Evolutionary conservation across 2,888 invertebrate species (phyloP), one percentile per base, ranked within the genome.

Genomic region (Ochropleura leucogaster): DNA sequence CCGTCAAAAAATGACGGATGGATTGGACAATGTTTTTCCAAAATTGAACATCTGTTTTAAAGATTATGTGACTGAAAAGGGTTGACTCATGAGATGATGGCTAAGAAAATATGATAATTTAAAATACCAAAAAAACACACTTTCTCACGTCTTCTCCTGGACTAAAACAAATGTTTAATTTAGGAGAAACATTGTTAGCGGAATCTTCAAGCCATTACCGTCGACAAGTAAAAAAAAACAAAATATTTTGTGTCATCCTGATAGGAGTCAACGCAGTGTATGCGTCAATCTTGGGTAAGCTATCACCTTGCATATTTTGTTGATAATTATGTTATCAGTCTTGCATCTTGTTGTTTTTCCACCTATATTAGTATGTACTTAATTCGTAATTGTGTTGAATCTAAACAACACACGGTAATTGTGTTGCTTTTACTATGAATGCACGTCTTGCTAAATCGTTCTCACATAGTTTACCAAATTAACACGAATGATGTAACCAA

Each of bases 191-290:
- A 49, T 40, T 8, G 12, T n/a, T 42, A 53, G 53, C 12, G n/a
- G 18, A 44, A 44, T 60, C 20, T 69, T 60, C 46, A 47, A 66
- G 2, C 10, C 16, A 60, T 62, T 47, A 69, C 5, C 3, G 42
- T 14, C 4, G 63, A 62, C 46, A 14, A 53, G 18, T 70, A 55
- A 49, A 66, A 75, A 77, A 66, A 51, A 66, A n/a, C 40, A 18
- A 57, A 12, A 2, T 20, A 2, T 20, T 65, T 47, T 20, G 14
- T 30, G 57, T 44, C 47, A 40, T 44, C 20, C n/a, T 44, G 76
- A 65, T 65, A 77, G 47, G 4, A 42, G 71, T 44, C 14, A 51
- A 8, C 68, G 42, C 42, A 40, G n/a, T 7, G 1, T 46, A 64
- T 55, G 20, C 30, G 44, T 68, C 30, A 46, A 42, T 47, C 30